A percentile compares a stretch with the other conserved stretches of the same genome.
Conservation (phyloP, 2,888 invertebrate genomes). For the Sarcophaga subvicina region DNA sequence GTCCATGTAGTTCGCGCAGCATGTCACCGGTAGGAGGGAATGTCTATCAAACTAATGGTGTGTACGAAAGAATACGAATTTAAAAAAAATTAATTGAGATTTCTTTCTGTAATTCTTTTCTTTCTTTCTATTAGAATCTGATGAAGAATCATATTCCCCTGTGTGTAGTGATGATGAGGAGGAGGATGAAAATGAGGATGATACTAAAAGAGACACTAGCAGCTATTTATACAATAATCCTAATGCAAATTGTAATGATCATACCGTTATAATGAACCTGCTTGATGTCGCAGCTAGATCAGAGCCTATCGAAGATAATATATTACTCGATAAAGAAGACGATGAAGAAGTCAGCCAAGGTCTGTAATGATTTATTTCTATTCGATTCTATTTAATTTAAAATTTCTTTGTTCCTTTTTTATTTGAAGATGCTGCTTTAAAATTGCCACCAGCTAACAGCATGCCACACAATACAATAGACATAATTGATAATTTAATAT, state of each 20-base stretch:
- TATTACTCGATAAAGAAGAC: slow-evolving; percentile 79
- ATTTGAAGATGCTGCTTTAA: slow-evolving; percentile 73
- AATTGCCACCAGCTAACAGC: slow-evolving; percentile 72
- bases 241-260: slow-evolving; percentile 58
- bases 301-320: slow-evolving; percentile 77
- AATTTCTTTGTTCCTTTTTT: background rate
- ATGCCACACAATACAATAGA: slow-evolving; percentile 76
- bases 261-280: slow-evolving; percentile 76
- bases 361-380: slow-evolving; percentile 14
- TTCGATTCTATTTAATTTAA: background rate
- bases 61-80: background rate
- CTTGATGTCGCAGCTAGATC: slow-evolving; percentile 76
- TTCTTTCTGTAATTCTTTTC: too few species aligned
- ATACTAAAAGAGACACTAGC: slow-evolving; percentile 38
- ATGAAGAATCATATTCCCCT: slow-evolving; percentile 80
- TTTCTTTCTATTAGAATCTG: slow-evolving; percentile 48
- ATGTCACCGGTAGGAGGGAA: slow-evolving; percentile 78
- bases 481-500: slow-evolving; percentile 79
- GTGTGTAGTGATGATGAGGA: slow-evolving; percentile 81
- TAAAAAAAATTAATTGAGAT: background rate
- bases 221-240: slow-evolving; percentile 59
- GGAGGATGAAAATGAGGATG: slow-evolving; percentile 73
- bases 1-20: slow-evolving; percentile 80
- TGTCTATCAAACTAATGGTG: slow-evolving; percentile 71
- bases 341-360: slow-evolving; percentile 77